Evolutionary conservation across 1,140 invertebrate species (phyloP), one percentile per base, ranked within the genome.

Genomic region (Trichonephila inaurata): DNA sequence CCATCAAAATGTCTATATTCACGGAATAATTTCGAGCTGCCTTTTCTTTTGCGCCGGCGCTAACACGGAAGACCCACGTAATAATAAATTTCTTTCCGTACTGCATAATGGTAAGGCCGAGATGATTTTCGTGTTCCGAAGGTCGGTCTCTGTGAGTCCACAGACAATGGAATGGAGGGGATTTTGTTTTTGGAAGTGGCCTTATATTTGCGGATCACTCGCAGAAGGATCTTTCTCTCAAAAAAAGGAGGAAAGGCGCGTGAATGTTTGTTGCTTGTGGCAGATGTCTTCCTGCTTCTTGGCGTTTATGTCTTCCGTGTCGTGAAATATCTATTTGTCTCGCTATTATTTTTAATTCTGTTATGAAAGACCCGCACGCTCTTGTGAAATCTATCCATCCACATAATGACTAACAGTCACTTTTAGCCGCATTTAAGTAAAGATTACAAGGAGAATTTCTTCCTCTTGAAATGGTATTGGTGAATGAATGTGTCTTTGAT

Each of bases 201-300:
- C 82, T 85, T 60, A 85, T 40, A 40, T 85, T 77, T 77, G 72
- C 72, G 33, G 72, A 77, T 77, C 72, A 77, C 28, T 77, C 14
- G 72, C 24, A 77, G 72, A 77, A 51, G 51, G 51, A 24, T 33
- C 72, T 77, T 77, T 77, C 72, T 69, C 66, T 28, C 33, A 28
- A 77, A 77, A 40, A 77, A 77, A 77, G 72, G 72, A 77, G 72
- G 33, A 77, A 77, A 28, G 72, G 33, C 72, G 28, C 28, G 18
- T 77, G 72, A 77, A 77, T 28, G 72, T 77, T 77, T 33, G 24
- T 33, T 33, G 28, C 72, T 77, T 0, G 14, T n/a, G 64, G 7
- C 2, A 28, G 12, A 14, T 77, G 72, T 19, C 72, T 77, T 77
- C 72, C 72, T 77, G 72, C 72, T 40, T 77, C 28, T 40, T 19